A percentile compares a stretch with the other conserved stretches of the same genome.
phyloP scores from a whole-genome alignment of 2,888 invertebrate species.

The Patella ulyssiponensis region DNA sequence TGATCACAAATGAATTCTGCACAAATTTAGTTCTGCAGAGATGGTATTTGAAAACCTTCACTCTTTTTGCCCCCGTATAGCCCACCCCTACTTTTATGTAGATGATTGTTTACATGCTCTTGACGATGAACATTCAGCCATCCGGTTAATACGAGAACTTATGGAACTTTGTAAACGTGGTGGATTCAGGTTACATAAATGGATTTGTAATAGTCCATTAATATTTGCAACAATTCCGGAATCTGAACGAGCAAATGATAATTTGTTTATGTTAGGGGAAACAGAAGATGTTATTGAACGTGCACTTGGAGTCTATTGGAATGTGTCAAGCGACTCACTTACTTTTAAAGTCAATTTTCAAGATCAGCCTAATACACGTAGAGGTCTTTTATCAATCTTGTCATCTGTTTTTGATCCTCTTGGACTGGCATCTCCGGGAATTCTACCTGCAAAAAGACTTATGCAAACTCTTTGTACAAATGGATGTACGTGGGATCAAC shows the following conservation, averaged over 20 bases:
- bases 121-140: constrained; percentile 9
- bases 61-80: too few species aligned
- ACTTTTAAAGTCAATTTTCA: constrained; percentile 1
- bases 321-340: constrained; percentile 12
- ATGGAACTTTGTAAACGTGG: constrained; percentile 18
- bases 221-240: constrained; percentile 25
- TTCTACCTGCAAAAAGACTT: not conserved
- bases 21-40: too few species aligned
- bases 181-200: constrained; percentile 24
- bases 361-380: not conserved
- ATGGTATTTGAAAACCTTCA: too few species aligned
- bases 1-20: too few species aligned
- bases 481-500: not conserved
- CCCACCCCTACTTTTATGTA: too few species aligned
- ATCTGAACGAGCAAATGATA: constrained; percentile 9
- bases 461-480: not conserved
- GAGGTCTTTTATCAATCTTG: constrained; percentile 17
- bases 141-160: constrained; percentile 20
- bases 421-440: constrained; percentile 14
- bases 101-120: constrained; percentile 34
- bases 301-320: constrained; percentile 29
- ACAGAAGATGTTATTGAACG: constrained; percentile 19
- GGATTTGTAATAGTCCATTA: constrained; percentile 20
- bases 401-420: constrained; percentile 22
- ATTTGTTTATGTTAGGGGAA: constrained; percentile 12